These are phyloP conservation scores for Aplodontia rufa DNA, from an alignment of 2,113 vertebrate genomes.

Conservation along the genomic window DNA sequence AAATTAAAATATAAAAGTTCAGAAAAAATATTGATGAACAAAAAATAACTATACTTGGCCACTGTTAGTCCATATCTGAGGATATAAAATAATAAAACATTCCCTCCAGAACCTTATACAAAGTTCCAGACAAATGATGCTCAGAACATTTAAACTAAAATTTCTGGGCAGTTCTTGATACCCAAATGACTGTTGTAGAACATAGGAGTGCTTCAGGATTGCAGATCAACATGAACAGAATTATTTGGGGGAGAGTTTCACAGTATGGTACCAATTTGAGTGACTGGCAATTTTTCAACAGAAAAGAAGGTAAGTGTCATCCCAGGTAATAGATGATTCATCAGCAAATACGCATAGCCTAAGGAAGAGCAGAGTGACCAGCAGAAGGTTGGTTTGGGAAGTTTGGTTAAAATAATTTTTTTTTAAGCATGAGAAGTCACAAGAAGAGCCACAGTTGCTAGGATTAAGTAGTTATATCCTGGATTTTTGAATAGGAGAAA, in stretches of 20 bases:
- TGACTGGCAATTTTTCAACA: not conserved
- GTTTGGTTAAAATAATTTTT: not conserved
- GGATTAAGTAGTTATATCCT: not conserved
- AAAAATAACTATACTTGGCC: not conserved
- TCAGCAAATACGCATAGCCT: not conserved
- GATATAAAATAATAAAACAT: not conserved
- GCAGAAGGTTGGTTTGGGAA: not conserved
- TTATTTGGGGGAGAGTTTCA: not conserved
- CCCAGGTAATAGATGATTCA: too few species aligned
- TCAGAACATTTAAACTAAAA: constrained; percentile 19
- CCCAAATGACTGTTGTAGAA: not conserved
- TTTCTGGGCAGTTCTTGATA: not conserved
- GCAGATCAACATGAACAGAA: not conserved
- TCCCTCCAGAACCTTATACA: not conserved
- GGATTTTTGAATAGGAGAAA: not conserved
- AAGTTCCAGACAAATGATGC: not conserved
- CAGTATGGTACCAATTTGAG: not conserved
- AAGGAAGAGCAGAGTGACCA: not conserved
- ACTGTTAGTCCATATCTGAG: not conserved
- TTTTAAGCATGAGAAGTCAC: not conserved
- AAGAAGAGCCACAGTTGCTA: not conserved
- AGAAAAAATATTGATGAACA: not conserved
- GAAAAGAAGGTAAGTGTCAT: not conserved
- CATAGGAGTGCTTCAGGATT: not conserved
- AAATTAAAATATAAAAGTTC: not conserved